Evolutionary conservation across 1,140 invertebrate species (phyloP), one percentile per base, ranked within the genome.

Genomic region (Nilaparvata lugens): DNA sequence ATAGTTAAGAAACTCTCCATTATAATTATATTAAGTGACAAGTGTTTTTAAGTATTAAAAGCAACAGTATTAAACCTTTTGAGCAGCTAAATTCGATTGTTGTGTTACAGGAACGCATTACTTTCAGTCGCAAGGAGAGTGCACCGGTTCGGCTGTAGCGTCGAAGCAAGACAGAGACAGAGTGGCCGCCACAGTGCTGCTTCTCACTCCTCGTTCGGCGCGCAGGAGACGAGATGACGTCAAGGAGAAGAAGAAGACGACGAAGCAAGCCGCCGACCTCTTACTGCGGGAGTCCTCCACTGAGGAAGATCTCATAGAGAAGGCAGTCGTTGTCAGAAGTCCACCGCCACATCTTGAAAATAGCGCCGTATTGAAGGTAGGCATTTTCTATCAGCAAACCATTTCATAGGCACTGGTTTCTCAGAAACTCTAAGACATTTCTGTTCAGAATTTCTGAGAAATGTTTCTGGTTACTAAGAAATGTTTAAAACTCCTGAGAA

Each of bases 231-330:
- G 42, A 28, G 62, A 63, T 40, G 62, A 63, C 14, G 31, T 2
- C 21, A 42, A 35, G 7, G 13, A 40, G 24, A 42, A 35, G 7
- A 59, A 60, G 56, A 52, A 52, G 16, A 56, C 42, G 21, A 24
- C 11, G 23, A 59, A 59, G 21, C 57, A 60, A 35, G 14, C 14
- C 13, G 62, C 31, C n/a, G 51, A 62, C 18, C 19, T 31, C 5
- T 13, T n/a, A 18, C 53, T 65, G n/a, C 60, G 58, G 23, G 64
- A 66, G 45, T 67, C 66, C 6, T 67, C 66, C 4, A 67, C 66
- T 4, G 66, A 67, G 48, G 66, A 67, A 53, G 66, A 67, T 31
- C 63, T 67, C 38, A 53, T 56, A 14, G 60, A 58, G 6, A 42
- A 40, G 14, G 14, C 19, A 3, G 53, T 16, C 16, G 42, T 16